Conservation (phyloP, 2,113 vertebrate genomes). For the Gila orcuttii region DNA sequence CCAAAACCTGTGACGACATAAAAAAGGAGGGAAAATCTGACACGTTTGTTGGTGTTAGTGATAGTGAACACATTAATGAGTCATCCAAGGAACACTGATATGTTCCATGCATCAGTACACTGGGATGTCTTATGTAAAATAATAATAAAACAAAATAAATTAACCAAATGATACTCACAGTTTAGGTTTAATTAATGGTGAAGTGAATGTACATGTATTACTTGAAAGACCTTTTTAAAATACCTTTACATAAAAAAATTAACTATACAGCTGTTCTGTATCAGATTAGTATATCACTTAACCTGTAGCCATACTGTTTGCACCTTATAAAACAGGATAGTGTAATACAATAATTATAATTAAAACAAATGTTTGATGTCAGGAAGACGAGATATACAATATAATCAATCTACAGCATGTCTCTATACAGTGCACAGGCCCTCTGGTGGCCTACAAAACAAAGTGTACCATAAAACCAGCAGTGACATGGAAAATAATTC, state of each 20-base stretch:
- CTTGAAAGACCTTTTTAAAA: slow-evolving; percentile 53
- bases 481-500: slow-evolving; percentile 66
- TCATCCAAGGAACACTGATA: background rate
- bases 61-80: background rate
- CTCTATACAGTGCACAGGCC: slow-evolving; percentile 72
- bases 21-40: background rate
- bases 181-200: slow-evolving; percentile 58
- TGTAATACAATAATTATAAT: slow-evolving; percentile 89
- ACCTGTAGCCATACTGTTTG: slow-evolving; percentile 24
- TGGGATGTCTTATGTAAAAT: background rate
- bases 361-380: slow-evolving; percentile 75
- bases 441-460: slow-evolving; percentile 53
- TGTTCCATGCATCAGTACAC: background rate
- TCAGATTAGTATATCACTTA: slow-evolving; percentile 40
- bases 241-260: slow-evolving; percentile 56
- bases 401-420: slow-evolving; percentile 74
- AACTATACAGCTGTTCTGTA: slow-evolving; percentile 56
- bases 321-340: slow-evolving; percentile 62
- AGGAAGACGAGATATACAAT: slow-evolving; percentile 78
- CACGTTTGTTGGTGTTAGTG: background rate
- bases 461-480: slow-evolving; percentile 68
- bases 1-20: background rate
- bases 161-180: background rate
- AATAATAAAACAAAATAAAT: background rate
- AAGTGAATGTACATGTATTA: slow-evolving; percentile 62